Evolutionary conservation across 2,797 vertebrate species (phyloP), one percentile per base, ranked within the genome.

Genomic region (Atherinosoma microstoma): DNA sequence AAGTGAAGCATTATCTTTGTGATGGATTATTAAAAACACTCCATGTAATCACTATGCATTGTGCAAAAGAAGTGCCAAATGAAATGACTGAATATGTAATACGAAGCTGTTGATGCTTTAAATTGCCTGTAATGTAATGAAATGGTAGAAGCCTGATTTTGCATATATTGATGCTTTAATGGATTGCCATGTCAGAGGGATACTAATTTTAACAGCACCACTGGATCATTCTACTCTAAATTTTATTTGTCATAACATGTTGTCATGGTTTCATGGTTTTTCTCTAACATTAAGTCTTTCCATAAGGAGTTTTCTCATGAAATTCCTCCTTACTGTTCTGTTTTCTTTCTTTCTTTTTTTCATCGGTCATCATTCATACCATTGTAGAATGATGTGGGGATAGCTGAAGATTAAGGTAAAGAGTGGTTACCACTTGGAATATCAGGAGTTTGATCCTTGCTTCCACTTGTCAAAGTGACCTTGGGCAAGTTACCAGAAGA

Each of bases 1-100:
- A 76, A 73, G 65, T 22, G 74, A 73, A 73, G 67, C 36, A 45
- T 4, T 2, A 30, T 54, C 32, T 53, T 45, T 67, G 70, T 75
- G 64, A 81, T 64, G 68, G 75, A 71, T 83, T 74, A 65, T 79
- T 77, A 71, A 85, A 61, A 76, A 56, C 57, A 63, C 67, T 45
- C 35, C 22, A 67, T 67, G 22, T 56, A 40, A 77, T 70, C 66
- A 22, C 51, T 3, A 4, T 62, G 36, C 47, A 42, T 63, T 56
- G 15, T 57, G 63, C 70, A 32, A 70, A 80, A n/a, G 35, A 11
- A n/a, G 58, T 34, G 16, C 54, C 38, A 22, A 27, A 57, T 47
- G 47, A 70, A 79, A 73, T 6, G 20, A 67, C 40, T 42, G 74
- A 62, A 65, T 24, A 38, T 59, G 40, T 24, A 22, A 47, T 35